Percentiles rank a stretch among this genome's conserved stretches.
phyloP scores from a whole-genome alignment of 2,888 invertebrate species.

The Megastigmus dorsalis region DNA sequence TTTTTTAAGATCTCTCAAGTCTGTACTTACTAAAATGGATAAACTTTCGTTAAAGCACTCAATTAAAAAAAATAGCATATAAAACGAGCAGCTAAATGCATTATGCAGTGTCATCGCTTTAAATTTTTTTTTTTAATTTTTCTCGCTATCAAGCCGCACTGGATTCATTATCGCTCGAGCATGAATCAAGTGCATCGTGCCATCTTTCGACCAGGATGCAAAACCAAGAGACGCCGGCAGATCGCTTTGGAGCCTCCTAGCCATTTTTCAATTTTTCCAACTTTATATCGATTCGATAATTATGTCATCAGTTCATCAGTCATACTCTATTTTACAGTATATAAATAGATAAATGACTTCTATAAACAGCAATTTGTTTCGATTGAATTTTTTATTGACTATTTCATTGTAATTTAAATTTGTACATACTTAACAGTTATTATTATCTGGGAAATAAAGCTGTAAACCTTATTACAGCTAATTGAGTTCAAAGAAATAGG shows the following conservation, averaged over 20 bases:
- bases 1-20: background rate
- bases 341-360: too few species aligned
- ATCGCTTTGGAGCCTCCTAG: conserved; percentile 19
- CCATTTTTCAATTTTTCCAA: too few species aligned
- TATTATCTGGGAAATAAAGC: too few species aligned
- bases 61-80: conserved; percentile 14
- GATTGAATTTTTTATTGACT: too few species aligned
- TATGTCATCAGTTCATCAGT: too few species aligned
- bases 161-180: background rate
- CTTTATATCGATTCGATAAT: too few species aligned
- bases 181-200: conserved; percentile 8
- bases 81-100: conserved; percentile 36
- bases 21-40: conserved; percentile 17
- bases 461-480: too few species aligned
- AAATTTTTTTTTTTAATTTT: background rate
- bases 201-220: background rate
- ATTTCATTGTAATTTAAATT: too few species aligned
- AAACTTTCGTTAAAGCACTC: conserved; percentile 5
- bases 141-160: background rate
- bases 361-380: too few species aligned
- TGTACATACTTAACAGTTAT: too few species aligned
- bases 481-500: too few species aligned
- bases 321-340: too few species aligned
- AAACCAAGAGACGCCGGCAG: conserved; percentile 22
- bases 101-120: conserved; percentile 20